Base-by-base conservation (phyloP, 2,888 invertebrate genomes). In the Drosophila rubida region DNA sequence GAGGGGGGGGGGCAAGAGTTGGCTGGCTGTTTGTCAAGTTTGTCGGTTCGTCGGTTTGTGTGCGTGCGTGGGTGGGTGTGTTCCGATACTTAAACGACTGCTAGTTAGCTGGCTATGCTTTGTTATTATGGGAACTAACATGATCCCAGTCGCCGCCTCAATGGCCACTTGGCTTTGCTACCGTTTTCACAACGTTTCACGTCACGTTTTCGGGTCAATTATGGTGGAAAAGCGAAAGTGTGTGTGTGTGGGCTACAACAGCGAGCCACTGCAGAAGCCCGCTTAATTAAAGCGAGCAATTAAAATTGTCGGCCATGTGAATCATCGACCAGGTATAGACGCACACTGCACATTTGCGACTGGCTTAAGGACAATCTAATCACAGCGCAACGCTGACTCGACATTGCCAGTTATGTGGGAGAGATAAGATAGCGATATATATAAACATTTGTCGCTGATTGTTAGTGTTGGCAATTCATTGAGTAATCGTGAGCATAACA, bases 141-240 rank as follows among this genome's bases (percentile, higher is more conserved):
- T 51, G 63, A 30, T 30, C 37, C 53, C 46, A 53, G 13, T 37
- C 19, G 32, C 35, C 30, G 14, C 14, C 16, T 45, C 27, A 53
- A 35, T 16, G 37, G 22, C 42, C 44, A 39, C 25, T 23, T 59
- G 50, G 63, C 64, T 23, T 59, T 54, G 63, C 64, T 63, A 63
- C 61, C 51, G 71, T 71, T 75, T 70, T 55, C 50, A 57, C 50
- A 51, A 49, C 41, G 59, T 27, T 46, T 37, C 50, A 51, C 50
- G 69, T 81, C 87, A 82, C 87, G 75, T 81, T 81, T 82, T 81
- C 64, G 73, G 82, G 86, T 85, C 86, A 82, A 69, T 67, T 78
- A 73, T 23, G 50, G 75, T 42, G 13, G 27, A 32, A 32, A 45
- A 44, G 61, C 61, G 68, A 80, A 70, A 73, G 80, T 37, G 30